phyloP scores from a whole-genome alignment of 2,113 vertebrate species.

The Zosterops lateralis region DNA sequence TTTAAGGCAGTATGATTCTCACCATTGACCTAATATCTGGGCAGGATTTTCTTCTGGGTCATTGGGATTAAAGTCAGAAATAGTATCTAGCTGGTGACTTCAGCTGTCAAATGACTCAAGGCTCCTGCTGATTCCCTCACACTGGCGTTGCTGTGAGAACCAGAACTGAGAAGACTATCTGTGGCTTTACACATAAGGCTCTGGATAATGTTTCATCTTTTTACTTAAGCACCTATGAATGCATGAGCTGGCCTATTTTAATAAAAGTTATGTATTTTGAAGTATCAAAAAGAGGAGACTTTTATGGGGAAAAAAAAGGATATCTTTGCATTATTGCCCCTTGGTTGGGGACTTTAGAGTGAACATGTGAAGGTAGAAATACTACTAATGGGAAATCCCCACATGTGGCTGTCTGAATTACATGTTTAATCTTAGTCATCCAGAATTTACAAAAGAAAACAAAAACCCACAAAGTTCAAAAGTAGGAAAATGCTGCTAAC shows the following conservation, averaged over 20 bases:
- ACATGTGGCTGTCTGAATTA: background rate
- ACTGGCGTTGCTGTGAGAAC: slow-evolving; percentile 24
- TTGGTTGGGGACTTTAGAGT: background rate
- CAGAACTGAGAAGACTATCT: background rate
- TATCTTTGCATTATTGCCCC: background rate
- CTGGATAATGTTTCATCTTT: background rate
- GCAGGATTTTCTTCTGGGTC: slow-evolving; percentile 6
- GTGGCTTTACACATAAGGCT: slow-evolving; percentile 9
- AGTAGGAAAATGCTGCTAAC: background rate
- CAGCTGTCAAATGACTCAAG: slow-evolving; percentile 15
- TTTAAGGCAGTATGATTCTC: background rate
- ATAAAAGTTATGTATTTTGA: background rate
- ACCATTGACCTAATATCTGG: background rate
- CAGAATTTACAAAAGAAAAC: background rate
- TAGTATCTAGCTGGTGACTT: background rate
- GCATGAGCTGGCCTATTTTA: background rate
- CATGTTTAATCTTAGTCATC: background rate
- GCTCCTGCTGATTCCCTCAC: slow-evolving; percentile 24
- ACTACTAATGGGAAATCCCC: background rate
- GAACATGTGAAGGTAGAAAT: background rate
- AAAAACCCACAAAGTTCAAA: background rate
- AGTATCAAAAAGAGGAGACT: background rate
- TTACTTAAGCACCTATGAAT: background rate
- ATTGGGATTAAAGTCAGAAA: background rate
- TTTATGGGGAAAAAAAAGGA: background rate